Conservation (phyloP, 2,888 invertebrate genomes). For the Tenodera sinensis region DNA sequence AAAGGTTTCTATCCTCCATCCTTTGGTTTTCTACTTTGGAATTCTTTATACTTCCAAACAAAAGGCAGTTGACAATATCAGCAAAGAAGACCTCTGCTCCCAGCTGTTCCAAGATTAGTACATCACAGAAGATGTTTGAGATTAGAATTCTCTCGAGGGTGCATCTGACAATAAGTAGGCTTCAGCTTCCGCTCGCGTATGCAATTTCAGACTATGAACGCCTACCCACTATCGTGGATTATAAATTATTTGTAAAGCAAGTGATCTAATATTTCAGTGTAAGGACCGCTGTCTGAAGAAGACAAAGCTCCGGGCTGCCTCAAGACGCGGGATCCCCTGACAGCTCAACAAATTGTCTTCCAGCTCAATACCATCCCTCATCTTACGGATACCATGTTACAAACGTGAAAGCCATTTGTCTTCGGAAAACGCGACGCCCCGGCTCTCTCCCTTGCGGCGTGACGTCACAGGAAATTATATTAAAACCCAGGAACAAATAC, state of each 20-base stretch:
- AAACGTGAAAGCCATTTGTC: background rate
- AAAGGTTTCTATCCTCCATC: no score
- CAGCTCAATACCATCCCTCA: slow-evolving; percentile 9
- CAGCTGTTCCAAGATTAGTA: no score
- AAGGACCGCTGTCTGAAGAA: background rate
- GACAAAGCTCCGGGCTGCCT: background rate
- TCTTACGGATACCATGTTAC: background rate
- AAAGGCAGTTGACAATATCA: no score
- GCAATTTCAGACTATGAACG: background rate
- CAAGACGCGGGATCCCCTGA: background rate
- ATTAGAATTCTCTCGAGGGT: no score
- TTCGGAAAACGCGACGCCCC: background rate
- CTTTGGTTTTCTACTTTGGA: no score
- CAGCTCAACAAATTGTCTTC: slow-evolving; percentile 11
- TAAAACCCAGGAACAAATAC: background rate
- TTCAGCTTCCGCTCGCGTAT: background rate
- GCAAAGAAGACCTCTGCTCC: no score
- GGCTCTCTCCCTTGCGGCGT: background rate
- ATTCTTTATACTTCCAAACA: no score
- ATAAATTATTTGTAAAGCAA: background rate
- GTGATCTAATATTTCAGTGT: slow-evolving; percentile 3
- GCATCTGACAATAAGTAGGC: no score
- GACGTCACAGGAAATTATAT: background rate
- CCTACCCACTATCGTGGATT: background rate
- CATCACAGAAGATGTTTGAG: no score